Evolutionary conservation across 2,797 vertebrate genomes (phyloP).

Genomic region (Pteronotus mesoamericanus): DNA sequence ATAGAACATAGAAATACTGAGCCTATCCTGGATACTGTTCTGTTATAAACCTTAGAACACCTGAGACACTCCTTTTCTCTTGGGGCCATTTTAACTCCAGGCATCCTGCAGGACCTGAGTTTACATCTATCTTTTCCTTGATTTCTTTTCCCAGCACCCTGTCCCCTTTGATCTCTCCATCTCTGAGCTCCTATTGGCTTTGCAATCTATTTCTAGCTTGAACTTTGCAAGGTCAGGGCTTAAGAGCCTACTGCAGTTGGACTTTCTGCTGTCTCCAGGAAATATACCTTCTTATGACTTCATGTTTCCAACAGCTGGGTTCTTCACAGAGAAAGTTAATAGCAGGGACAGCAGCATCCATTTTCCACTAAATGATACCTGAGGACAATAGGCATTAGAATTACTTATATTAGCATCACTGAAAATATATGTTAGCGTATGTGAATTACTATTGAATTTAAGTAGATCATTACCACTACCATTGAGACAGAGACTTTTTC

Average conservation of each 20-base stretch:
- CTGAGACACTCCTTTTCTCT: not conserved
- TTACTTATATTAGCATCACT: not conserved
- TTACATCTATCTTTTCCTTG: not conserved
- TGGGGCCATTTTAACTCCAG: not conserved
- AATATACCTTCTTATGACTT: not conserved
- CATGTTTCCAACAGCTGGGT: not conserved
- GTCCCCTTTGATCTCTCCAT: not conserved
- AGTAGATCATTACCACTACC: not conserved
- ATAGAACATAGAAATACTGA: not conserved
- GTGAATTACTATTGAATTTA: not conserved
- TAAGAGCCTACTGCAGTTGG: not conserved
- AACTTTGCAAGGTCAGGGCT: not conserved
- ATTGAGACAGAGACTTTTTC: not conserved
- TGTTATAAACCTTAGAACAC: not conserved
- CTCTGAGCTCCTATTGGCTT: not conserved
- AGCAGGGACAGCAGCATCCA: not conserved
- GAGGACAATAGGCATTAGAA: not conserved
- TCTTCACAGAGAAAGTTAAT: not conserved
- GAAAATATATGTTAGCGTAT: not conserved
- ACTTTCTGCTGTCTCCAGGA: not conserved
- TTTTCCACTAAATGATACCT: not conserved
- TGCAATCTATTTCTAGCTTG: not conserved
- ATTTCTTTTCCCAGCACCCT: not conserved
- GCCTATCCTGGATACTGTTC: not conserved
- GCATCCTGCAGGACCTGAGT: not conserved